phyloP scores from a whole-genome alignment of 2,888 invertebrate genomes.

The Stomorhina lunata region DNA sequence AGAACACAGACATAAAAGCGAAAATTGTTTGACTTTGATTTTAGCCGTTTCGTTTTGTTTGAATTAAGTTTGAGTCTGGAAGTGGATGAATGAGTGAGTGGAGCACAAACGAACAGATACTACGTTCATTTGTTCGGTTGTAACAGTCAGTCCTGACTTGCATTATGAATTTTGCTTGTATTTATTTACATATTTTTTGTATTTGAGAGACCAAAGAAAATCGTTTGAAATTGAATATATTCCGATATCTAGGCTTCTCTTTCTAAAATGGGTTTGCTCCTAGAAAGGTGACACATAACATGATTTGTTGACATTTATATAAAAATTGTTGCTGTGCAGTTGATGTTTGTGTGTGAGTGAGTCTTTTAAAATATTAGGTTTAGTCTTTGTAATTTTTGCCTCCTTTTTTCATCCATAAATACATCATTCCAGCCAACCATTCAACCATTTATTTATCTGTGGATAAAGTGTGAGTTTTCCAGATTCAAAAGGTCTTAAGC shows the following conservation, averaged over 20 bases:
- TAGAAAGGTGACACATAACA: conserved; percentile 67
- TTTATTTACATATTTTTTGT: neutral
- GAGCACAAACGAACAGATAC: no score
- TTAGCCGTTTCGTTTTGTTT: conserved; percentile 70
- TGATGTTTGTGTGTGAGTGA: neutral
- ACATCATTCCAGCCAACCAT: neutral
- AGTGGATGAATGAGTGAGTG: conserved; percentile 46
- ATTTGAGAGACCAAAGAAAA: neutral
- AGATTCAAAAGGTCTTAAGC: conserved; percentile 52
- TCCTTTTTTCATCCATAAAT: neutral
- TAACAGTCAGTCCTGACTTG: neutral
- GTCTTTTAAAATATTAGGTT: neutral
- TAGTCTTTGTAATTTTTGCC: neutral
- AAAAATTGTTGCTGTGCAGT: neutral
- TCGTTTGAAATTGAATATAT: conserved; percentile 5
- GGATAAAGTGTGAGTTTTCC: conserved; percentile 45
- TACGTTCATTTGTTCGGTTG: neutral
- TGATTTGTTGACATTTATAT: conserved; percentile 72
- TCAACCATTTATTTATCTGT: conserved; percentile 17
- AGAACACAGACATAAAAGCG: conserved; percentile 30
- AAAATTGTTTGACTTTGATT: conserved; percentile 76
- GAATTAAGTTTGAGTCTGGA: neutral
- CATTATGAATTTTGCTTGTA: neutral
- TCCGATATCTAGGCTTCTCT: conserved; percentile 7
- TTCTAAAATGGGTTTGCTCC: conserved; percentile 38